phyloP scores from a whole-genome alignment of 2,113 vertebrate species.

The Aspiorhynchus laticeps region DNA sequence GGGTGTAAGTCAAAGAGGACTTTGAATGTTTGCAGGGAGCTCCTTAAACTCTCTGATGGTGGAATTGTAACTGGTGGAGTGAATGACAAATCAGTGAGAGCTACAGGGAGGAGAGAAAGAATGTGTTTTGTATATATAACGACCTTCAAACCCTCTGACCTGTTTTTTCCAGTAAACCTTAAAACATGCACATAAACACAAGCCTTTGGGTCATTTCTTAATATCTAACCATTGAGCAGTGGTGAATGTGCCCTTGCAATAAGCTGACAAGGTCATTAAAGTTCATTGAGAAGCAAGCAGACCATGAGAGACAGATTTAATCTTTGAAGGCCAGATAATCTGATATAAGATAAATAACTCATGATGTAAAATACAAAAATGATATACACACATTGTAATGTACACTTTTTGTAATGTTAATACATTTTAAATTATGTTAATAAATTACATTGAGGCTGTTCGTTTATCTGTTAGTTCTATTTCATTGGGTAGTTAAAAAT shows the following conservation, averaged over 20 bases:
- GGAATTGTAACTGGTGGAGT: background rate
- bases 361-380: background rate
- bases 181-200: conserved; percentile 25
- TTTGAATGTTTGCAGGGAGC: background rate
- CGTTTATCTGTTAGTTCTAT: conserved; percentile 47
- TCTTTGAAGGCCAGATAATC: background rate
- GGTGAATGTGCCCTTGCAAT: background rate
- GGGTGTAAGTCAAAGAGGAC: conserved; percentile 4
- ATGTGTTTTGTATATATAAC: background rate
- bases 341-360: background rate
- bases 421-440: background rate
- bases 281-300: background rate
- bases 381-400: background rate
- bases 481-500: conserved; percentile 55
- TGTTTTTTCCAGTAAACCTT: conserved; percentile 33
- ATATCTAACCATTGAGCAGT: conserved; percentile 28
- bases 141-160: conserved; percentile 33
- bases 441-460: background rate
- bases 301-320: conserved; percentile 9
- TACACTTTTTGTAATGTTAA: background rate
- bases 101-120: conserved; percentile 22
- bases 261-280: background rate
- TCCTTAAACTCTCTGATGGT: conserved; percentile 8
- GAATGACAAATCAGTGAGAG: background rate
- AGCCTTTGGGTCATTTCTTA: conserved; percentile 10